A percentile compares a stretch with the other conserved stretches of the same genome.
phyloP scores from a whole-genome alignment of 2,888 invertebrate genomes.

The Xestobium rufovillosum region DNA sequence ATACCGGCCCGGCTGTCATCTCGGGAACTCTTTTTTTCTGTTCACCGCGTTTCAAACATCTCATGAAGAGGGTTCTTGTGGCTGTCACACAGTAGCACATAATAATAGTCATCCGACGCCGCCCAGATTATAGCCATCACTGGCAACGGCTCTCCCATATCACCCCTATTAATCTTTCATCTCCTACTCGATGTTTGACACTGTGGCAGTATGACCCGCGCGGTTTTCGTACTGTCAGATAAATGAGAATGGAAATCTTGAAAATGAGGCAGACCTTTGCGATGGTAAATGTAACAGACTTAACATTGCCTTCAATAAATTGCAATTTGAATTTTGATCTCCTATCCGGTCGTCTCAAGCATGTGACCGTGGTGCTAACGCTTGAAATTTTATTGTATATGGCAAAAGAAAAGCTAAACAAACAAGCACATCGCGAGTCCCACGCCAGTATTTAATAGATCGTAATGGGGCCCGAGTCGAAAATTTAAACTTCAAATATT shows the following conservation, averaged over 20 bases:
- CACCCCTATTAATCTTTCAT: conserved; percentile 1
- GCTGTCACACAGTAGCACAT: conserved; percentile 41
- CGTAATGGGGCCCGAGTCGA: conserved; percentile 13
- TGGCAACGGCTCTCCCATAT: background rate
- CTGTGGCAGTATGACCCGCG: too few species aligned
- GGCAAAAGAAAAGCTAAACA: conserved; percentile 11
- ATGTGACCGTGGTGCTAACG: too few species aligned
- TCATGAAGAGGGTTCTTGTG: conserved; percentile 37
- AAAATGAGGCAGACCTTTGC: too few species aligned
- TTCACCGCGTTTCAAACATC: conserved; percentile 23
- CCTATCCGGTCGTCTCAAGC: too few species aligned
- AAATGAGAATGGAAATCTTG: too few species aligned
- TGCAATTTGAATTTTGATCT: too few species aligned
- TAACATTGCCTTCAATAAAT: too few species aligned
- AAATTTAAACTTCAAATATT: conserved; percentile 17
- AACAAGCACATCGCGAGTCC: conserved; percentile 11
- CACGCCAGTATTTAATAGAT: conserved; percentile 7
- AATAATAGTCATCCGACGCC: conserved; percentile 39
- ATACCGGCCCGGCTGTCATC: conserved; percentile 39
- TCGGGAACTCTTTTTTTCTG: conserved; percentile 24
- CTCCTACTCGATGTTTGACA: too few species aligned
- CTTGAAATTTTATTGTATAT: too few species aligned
- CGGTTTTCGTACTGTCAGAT: too few species aligned
- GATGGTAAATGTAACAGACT: too few species aligned
- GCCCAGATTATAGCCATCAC: conserved; percentile 29